Conservation (phyloP, 2,797 vertebrate genomes). For the Schizothorax lantsangensis region DNA sequence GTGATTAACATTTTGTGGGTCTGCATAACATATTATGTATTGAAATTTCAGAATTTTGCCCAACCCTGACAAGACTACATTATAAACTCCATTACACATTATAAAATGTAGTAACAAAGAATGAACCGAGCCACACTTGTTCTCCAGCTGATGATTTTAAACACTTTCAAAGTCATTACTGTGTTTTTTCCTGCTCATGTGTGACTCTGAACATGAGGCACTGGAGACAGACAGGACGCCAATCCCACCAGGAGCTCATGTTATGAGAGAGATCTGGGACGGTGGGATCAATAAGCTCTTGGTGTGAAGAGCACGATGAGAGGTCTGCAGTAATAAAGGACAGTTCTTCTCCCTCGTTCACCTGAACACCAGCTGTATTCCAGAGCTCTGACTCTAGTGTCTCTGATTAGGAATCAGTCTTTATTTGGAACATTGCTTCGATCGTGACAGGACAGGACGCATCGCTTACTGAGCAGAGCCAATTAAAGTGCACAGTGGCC, state of each 20-base stretch:
- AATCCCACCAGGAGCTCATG: conserved; percentile 27
- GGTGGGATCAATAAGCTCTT: conserved; percentile 53
- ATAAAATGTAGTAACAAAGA: neutral
- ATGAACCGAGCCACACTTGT: too few relatives aligned
- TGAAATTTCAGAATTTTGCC: neutral
- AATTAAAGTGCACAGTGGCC: conserved; percentile 58
- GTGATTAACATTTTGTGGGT: neutral
- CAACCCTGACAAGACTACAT: neutral
- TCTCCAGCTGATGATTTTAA: neutral
- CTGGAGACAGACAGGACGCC: neutral
- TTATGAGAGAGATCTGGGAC: conserved; percentile 29
- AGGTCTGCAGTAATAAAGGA: conserved; percentile 55
- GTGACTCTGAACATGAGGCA: neutral
- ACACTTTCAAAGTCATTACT: neutral
- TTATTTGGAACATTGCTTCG: conserved; percentile 75
- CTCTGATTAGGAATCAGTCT: conserved; percentile 72
- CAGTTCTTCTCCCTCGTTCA: conserved; percentile 27
- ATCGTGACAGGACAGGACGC: conserved; percentile 60
- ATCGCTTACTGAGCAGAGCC: conserved; percentile 48
- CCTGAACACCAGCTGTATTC: conserved; percentile 38
- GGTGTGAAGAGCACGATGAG: conserved; percentile 46
- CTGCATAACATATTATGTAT: neutral
- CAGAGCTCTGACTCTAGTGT: conserved; percentile 44
- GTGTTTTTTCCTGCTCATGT: neutral
- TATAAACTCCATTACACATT: neutral